Evolutionary conservation across 2,113 vertebrate species (phyloP).

Genomic region (Neolamprologus variostigma): DNA sequence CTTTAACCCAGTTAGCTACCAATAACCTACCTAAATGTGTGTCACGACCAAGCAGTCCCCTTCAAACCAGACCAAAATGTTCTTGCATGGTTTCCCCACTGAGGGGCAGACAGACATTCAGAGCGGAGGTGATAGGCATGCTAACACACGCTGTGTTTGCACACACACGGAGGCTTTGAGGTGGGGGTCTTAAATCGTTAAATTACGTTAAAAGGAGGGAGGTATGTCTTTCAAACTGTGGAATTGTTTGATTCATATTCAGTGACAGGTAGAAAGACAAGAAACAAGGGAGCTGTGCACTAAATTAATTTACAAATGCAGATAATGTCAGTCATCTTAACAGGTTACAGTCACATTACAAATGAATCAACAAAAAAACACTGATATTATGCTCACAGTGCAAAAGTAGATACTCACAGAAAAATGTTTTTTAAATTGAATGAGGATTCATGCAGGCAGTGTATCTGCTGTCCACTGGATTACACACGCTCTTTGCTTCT

Average conservation of each 20-base stretch:
- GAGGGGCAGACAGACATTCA: constrained; percentile 61
- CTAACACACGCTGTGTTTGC: background rate
- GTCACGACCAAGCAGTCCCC: constrained; percentile 35
- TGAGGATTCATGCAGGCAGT: background rate
- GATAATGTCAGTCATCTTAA: background rate
- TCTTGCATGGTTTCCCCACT: constrained; percentile 61
- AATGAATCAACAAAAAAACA: background rate
- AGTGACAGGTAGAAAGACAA: background rate
- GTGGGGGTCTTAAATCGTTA: background rate
- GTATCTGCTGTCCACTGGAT: background rate
- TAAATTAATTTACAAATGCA: background rate
- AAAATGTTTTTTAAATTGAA: background rate
- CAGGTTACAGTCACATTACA: background rate
- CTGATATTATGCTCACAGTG: background rate
- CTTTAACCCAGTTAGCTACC: constrained; percentile 50
- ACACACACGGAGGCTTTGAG: background rate
- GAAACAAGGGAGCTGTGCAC: background rate
- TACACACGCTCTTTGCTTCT: background rate
- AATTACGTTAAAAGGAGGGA: background rate
- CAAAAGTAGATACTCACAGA: background rate
- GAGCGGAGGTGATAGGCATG: background rate
- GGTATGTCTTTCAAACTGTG: background rate
- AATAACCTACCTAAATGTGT: constrained; percentile 61
- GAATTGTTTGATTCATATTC: background rate
- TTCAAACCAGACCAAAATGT: constrained; percentile 65